Conservation (phyloP, 23 tunicate species). For the Diplosoma virens region DNA sequence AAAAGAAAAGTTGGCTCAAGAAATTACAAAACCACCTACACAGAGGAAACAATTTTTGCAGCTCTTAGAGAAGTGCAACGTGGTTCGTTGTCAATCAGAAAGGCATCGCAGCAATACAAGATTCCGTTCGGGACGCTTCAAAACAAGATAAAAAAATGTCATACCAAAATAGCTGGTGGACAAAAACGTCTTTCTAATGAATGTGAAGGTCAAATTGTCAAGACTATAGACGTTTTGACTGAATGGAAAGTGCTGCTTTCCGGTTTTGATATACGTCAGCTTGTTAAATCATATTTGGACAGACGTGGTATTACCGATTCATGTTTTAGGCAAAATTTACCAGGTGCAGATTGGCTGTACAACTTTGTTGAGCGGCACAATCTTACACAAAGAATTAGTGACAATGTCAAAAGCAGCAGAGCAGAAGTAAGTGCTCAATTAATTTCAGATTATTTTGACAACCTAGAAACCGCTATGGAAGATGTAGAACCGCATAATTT, state of each 20-base stretch:
- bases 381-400: constrained; percentile 14
- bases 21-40: neutral
- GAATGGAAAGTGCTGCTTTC: constrained; percentile 13
- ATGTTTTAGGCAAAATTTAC: neutral
- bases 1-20: constrained; percentile 6
- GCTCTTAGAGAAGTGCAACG: neutral
- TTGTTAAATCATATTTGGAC: constrained; percentile 15
- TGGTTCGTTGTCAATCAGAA: neutral
- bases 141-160: neutral
- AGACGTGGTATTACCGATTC: neutral
- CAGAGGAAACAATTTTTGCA: neutral
- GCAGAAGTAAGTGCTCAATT: no score
- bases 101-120: neutral
- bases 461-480: no score
- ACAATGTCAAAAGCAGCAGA: constrained; percentile 16
- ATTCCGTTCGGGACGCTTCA: neutral
- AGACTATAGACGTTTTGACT: neutral
- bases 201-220: neutral
- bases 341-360: constrained; percentile 5
- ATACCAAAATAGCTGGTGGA: neutral
- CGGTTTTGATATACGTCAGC: neutral
- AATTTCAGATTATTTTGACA: no score
- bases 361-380: constrained; percentile 3
- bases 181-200: constrained; percentile 12
- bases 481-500: no score